Conservation (phyloP, 2,797 vertebrate species). For the Platyrinchus mystaceus region DNA sequence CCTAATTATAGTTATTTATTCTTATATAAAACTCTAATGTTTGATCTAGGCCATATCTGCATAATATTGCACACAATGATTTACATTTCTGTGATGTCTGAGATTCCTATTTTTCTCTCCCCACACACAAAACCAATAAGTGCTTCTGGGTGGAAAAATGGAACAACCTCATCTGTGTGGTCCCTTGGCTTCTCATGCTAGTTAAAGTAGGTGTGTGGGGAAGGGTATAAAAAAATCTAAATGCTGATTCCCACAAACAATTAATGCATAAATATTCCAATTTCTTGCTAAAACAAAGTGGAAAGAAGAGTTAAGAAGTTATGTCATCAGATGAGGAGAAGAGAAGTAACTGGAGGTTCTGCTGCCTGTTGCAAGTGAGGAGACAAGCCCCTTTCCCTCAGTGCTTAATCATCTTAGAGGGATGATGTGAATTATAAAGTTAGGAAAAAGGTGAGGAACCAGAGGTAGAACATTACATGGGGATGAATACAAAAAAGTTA, state of each 20-base stretch:
- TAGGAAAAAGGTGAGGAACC: neutral
- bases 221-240: neutral
- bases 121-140: fast-evolving
- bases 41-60: neutral
- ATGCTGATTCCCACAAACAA: neutral
- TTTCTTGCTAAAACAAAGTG: neutral
- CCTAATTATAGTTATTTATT: neutral
- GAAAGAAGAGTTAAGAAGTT: neutral
- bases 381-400: neutral
- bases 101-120: neutral
- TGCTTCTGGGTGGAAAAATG: neutral
- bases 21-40: neutral
- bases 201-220: fast-evolving
- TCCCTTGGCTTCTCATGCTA: neutral
- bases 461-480: neutral
- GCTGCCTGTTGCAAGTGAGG: neutral
- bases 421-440: neutral
- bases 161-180: neutral
- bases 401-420: neutral
- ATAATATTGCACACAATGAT: neutral
- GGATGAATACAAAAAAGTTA: neutral
- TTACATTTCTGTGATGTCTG: neutral
- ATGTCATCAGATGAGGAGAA: neutral
- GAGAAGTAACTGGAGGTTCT: neutral
- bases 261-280: neutral